Conservation (phyloP, 2,113 vertebrate species). For the Procavia capensis region DNA sequence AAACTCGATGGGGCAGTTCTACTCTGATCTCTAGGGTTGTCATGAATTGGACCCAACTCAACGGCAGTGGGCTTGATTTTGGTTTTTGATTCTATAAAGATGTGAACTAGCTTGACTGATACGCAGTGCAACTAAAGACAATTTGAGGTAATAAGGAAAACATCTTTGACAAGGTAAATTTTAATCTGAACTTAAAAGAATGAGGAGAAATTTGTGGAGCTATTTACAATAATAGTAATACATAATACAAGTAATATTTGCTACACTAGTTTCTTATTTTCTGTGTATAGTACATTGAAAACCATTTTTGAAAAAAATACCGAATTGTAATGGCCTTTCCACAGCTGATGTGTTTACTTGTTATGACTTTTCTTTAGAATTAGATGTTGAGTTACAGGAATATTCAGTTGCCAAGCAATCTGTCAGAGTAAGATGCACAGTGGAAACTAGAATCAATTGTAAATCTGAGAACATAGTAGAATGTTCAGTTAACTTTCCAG, state of each 20-base stretch:
- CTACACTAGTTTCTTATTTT: neutral
- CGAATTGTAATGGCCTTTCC: neutral
- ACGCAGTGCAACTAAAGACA: neutral
- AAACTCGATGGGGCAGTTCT: too few relatives aligned
- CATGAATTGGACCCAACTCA: too few relatives aligned
- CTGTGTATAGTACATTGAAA: neutral
- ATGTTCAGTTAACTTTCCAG: conserved; percentile 73
- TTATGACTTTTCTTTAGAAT: conserved; percentile 10
- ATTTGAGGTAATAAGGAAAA: neutral
- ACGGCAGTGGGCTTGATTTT: too few relatives aligned
- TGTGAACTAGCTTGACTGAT: neutral
- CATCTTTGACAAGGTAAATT: neutral
- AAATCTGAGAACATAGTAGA: conserved; percentile 59
- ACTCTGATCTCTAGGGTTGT: too few relatives aligned
- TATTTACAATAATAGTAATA: neutral
- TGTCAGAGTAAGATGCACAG: neutral
- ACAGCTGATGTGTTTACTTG: neutral
- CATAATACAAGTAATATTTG: neutral
- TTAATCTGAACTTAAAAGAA: conserved; percentile 12
- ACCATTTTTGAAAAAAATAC: conserved; percentile 2
- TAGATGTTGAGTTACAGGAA: neutral
- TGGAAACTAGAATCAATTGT: conserved; percentile 68
- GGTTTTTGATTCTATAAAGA: neutral
- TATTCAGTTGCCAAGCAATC: neutral
- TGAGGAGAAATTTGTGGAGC: neutral